Evolutionary conservation across 2,797 vertebrate species (phyloP).

Genomic region (Galago senegalensis): DNA sequence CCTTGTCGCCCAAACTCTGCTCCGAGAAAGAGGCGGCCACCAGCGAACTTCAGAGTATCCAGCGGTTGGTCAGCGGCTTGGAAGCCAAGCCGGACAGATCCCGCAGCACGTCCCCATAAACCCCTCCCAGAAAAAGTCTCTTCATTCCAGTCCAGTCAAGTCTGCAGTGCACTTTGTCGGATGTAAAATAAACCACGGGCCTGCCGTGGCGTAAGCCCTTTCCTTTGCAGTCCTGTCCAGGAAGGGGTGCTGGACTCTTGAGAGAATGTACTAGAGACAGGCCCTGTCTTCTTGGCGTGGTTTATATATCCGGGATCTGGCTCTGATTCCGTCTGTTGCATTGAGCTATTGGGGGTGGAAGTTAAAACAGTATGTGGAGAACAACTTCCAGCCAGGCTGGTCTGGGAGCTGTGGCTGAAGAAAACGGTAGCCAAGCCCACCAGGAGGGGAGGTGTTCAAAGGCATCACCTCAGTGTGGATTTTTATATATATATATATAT

Average conservation of each 20-base stretch:
- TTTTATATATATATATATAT: conserved; percentile 12
- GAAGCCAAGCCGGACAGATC: conserved; percentile 96
- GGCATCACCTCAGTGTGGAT: background rate
- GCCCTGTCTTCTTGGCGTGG: conserved; percentile 14
- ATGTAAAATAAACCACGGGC: conserved; percentile 48
- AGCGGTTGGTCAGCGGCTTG: conserved; percentile 97
- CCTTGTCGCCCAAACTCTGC: conserved; percentile 95
- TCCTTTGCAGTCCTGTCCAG: conserved; percentile 82
- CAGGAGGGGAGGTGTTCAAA: background rate
- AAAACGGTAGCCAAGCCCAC: conserved; percentile 27
- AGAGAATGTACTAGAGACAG: conserved; percentile 45
- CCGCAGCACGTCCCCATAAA: conserved; percentile 94
- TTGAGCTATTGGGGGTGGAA: background rate
- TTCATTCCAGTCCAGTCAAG: conserved; percentile 77
- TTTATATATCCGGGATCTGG: conserved; percentile 50
- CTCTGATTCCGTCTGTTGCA: background rate
- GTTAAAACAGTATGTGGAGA: background rate
- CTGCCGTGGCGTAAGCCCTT: background rate
- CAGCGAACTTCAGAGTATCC: conserved; percentile 98
- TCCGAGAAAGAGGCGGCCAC: conserved; percentile 94
- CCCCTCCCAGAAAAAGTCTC: background rate
- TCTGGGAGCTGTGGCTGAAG: conserved; percentile 39
- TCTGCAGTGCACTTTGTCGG: conserved; percentile 82
- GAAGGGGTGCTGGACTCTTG: conserved; percentile 10
- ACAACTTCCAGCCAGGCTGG: conserved; percentile 21